Conservation (phyloP, 2,797 vertebrate genomes). For the Channallabes apus region DNA sequence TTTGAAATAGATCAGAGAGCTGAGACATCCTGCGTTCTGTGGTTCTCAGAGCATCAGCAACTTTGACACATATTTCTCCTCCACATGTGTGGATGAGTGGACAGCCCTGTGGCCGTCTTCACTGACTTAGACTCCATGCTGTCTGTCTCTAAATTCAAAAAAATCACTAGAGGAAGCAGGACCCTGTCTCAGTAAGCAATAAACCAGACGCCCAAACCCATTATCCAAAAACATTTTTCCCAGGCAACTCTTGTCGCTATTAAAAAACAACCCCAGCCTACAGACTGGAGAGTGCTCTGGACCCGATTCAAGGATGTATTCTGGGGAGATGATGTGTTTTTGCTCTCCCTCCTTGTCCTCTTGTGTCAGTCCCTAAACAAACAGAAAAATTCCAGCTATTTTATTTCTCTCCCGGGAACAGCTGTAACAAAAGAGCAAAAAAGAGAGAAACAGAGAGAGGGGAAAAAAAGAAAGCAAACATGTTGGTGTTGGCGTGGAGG, state of each 20-base stretch:
- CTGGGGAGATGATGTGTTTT: constrained; percentile 68
- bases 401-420: constrained; percentile 74
- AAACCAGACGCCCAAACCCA: constrained; percentile 64
- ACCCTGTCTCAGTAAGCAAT: constrained; percentile 57
- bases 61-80: not conserved
- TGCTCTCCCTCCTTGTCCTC: constrained; percentile 56
- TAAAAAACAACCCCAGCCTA: constrained; percentile 55
- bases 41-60: constrained; percentile 24
- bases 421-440: constrained; percentile 75
- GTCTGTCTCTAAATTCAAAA: constrained; percentile 33
- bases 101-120: constrained; percentile 16
- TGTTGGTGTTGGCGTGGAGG: constrained; percentile 75
- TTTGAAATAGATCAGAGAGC: constrained; percentile 34
- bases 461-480: constrained; percentile 68
- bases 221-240: constrained; percentile 70
- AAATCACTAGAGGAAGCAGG: constrained; percentile 34
- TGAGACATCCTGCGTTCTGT: not conserved
- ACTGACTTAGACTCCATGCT: constrained; percentile 11
- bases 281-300: constrained; percentile 63
- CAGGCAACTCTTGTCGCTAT: constrained; percentile 64
- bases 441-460: constrained; percentile 44
- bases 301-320: constrained; percentile 77
- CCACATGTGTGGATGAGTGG: constrained; percentile 1
- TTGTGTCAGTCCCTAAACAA: constrained; percentile 72
- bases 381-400: constrained; percentile 74